Evolutionary conservation across 2,888 invertebrate species (phyloP).

Genomic region (Hyppa rectilinea): DNA sequence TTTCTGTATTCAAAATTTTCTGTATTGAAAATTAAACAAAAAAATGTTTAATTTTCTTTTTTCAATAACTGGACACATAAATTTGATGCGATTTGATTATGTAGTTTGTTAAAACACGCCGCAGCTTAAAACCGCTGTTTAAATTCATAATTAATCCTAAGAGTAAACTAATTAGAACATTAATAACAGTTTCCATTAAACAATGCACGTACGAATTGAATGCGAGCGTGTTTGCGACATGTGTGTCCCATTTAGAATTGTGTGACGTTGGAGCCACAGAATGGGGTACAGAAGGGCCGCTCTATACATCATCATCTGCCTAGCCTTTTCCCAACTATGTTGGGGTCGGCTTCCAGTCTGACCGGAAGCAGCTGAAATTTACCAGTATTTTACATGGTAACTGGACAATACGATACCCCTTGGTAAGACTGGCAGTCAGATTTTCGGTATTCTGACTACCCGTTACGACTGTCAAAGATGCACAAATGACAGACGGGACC

Average conservation of each 20-base stretch:
- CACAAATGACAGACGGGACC: too few species aligned
- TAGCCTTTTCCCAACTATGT: too few species aligned
- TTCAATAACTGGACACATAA: background rate
- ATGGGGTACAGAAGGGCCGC: background rate
- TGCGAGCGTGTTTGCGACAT: slow-evolving; percentile 57
- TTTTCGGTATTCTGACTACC: too few species aligned
- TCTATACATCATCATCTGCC: too few species aligned
- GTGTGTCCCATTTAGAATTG: slow-evolving; percentile 53
- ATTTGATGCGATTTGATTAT: background rate
- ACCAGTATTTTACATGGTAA: too few species aligned
- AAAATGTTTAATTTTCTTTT: background rate
- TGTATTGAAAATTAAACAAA: too few species aligned
- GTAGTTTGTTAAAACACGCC: background rate
- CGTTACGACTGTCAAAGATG: too few species aligned
- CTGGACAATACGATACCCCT: too few species aligned
- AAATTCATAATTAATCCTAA: slow-evolving; percentile 33
- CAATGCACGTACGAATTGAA: slow-evolving; percentile 54
- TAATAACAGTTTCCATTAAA: slow-evolving; percentile 58
- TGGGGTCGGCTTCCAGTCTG: too few species aligned
- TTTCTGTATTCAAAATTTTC: too few species aligned
- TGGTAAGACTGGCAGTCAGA: too few species aligned
- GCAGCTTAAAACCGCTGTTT: slow-evolving; percentile 16
- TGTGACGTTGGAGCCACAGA: slow-evolving; percentile 26
- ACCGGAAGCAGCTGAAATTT: too few species aligned
- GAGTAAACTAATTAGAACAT: slow-evolving; percentile 60